A percentile compares a stretch with the other conserved stretches of the same genome.
Evolutionary conservation across 2,888 invertebrate species (phyloP).

Genomic region (Lithosia quadra): DNA sequence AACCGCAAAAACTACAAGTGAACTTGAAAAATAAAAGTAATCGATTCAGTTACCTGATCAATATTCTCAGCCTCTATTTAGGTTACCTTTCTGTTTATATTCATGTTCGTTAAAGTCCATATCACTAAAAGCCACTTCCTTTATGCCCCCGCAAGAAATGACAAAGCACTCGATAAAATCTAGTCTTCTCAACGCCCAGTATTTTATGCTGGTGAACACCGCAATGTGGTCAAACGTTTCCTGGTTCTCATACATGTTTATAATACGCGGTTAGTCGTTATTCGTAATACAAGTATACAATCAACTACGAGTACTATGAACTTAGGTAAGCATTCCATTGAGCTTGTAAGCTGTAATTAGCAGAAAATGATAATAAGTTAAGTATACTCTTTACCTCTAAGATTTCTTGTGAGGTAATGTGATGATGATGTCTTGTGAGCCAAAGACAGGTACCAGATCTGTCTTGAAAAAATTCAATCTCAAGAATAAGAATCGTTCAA

Average conservation of each 20-base stretch:
- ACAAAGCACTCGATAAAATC: conserved; percentile 16
- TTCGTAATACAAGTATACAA: neutral
- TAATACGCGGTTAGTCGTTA: neutral
- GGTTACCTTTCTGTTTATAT: neutral
- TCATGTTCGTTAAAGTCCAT: neutral
- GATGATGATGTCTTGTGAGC: too few species aligned
- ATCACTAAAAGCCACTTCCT: conserved; percentile 6
- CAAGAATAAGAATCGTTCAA: too few species aligned
- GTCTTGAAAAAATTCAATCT: too few species aligned
- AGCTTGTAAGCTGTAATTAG: neutral
- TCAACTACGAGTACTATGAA: neutral
- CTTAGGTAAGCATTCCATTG: neutral
- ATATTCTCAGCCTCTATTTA: neutral
- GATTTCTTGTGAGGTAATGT: neutral
- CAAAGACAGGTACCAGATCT: too few species aligned
- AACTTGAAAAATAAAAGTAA: neutral
- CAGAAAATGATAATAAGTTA: neutral
- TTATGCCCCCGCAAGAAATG: conserved; percentile 6
- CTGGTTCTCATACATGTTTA: conserved; percentile 20
- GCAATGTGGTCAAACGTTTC: conserved; percentile 17
- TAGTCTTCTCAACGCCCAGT: conserved; percentile 3
- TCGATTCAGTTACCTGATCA: neutral
- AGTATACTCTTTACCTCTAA: neutral
- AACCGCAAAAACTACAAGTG: too few species aligned
- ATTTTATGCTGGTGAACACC: conserved; percentile 11